Evolutionary conservation across 2,888 invertebrate species (phyloP), one percentile per base, ranked within the genome.

Genomic region (Heliconius charithonia): DNA sequence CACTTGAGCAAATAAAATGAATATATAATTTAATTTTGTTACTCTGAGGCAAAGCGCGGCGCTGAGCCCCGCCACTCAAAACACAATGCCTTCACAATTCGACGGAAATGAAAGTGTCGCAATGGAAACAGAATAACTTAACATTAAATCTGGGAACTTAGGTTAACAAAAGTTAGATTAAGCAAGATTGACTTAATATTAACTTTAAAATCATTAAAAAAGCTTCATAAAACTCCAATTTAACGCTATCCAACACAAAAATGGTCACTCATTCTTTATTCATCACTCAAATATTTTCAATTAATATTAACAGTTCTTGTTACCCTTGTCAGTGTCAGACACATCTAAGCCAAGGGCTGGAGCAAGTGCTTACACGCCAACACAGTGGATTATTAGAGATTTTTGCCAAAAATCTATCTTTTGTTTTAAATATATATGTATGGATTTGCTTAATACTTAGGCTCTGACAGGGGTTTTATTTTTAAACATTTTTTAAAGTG

Each of bases 291-390:
- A 82, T 79, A 83, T 82, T 76, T 81, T 80, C 81, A 83, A 82
- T 84, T 83, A 82, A 82, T 83, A 83, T 84, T 82, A 83, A 83
- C 83, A 82, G 78, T 80, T 81, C 78, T 79, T 78, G 79, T 79
- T 77, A 84, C 84, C 84, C 84, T 82, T 82, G 81, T 84, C 84
- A 84, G 81, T 80, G 84, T 84, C 84, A 81, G 80, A 78, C 79
- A 75, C 79, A 79, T 82, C 80, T 81, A 80, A 82, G 80, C 80
- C 73, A 66, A 59, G 77, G 75, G 74, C 65, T 75, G 75, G 76
- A 73, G 70, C 76, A 76, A 77, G 73, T 73, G 66, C 77, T 73
- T 73, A 74, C 29, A 51, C 29, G 71, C 66, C 67, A 63, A 77
- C 41, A 73, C 67, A 65, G 37, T 19, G 65, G 77, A 63, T 77